Evolutionary conservation across 1,140 invertebrate species (phyloP).

Genomic region (Cecropterus lyciades): DNA sequence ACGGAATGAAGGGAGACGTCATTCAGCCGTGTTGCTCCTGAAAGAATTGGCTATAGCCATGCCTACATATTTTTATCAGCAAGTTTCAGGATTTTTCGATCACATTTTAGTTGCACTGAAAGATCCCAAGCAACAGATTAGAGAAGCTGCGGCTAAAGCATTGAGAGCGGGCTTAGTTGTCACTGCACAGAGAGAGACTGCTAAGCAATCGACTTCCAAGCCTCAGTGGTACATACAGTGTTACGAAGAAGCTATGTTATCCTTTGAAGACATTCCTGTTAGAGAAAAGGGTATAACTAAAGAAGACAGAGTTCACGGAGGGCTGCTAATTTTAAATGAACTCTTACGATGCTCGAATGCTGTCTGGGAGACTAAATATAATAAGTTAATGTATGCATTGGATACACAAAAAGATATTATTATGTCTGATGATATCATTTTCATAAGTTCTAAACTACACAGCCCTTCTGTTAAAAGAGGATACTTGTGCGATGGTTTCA

Average conservation of each 20-base stretch:
- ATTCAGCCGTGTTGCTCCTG: slow-evolving; percentile 96
- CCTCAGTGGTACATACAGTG: slow-evolving; percentile 96
- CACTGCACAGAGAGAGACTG: slow-evolving; percentile 96
- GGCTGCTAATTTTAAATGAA: slow-evolving; percentile 97
- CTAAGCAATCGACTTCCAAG: slow-evolving; percentile 94
- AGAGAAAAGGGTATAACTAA: slow-evolving; percentile 91
- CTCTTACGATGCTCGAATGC: slow-evolving; percentile 96
- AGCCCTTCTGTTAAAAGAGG: slow-evolving; percentile 85
- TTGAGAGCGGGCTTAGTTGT: slow-evolving; percentile 96
- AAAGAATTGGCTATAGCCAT: slow-evolving; percentile 97
- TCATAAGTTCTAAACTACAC: slow-evolving; percentile 85
- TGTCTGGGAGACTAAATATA: slow-evolving; percentile 93
- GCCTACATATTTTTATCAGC: slow-evolving; percentile 99
- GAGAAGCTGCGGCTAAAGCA: slow-evolving; percentile 96
- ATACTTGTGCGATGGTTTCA: slow-evolving; percentile 78
- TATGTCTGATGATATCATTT: slow-evolving; percentile 85
- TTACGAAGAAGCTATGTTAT: slow-evolving; percentile 93
- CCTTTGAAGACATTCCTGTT: slow-evolving; percentile 90
- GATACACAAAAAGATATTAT: slow-evolving; percentile 78
- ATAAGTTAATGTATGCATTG: slow-evolving; percentile 86
- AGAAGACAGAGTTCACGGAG: slow-evolving; percentile 97
- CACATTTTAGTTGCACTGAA: slow-evolving; percentile 96
- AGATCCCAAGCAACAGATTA: slow-evolving; percentile 96
- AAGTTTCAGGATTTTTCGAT: slow-evolving; percentile 98
- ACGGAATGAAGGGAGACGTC: slow-evolving; percentile 94